phyloP scores from a whole-genome alignment of 2,888 invertebrate genomes.

The Achlya flavicornis region DNA sequence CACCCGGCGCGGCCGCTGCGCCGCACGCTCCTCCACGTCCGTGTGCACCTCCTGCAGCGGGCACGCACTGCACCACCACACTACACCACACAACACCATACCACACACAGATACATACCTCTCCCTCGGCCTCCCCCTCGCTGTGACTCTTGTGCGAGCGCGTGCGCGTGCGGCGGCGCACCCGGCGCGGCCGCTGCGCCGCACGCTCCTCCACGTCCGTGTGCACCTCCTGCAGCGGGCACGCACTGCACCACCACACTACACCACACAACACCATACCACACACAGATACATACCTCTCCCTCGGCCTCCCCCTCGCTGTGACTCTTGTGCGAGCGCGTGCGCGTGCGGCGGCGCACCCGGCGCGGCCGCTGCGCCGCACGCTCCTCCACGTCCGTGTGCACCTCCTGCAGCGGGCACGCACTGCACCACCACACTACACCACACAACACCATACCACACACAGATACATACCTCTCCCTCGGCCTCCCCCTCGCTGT shows the following conservation, averaged over 20 bases:
- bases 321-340: conserved; percentile 78
- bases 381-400: conserved; percentile 20
- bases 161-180: conserved; percentile 76
- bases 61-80: too few species aligned
- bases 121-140: conserved; percentile 67
- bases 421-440: too few species aligned
- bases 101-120: too few species aligned
- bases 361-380: conserved; percentile 76
- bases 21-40: too few species aligned
- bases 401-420: too few species aligned
- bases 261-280: too few species aligned
- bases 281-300: too few species aligned
- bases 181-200: conserved; percentile 73
- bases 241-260: too few species aligned
- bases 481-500: conserved; percentile 69
- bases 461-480: too few species aligned
- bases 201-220: conserved; percentile 22
- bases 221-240: too few species aligned
- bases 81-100: too few species aligned
- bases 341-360: conserved; percentile 74
- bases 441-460: too few species aligned
- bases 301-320: conserved; percentile 72
- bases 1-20: conserved; percentile 19
- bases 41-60: conserved; percentile 70
- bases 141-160: conserved; percentile 79